phyloP scores from a whole-genome alignment of 2,888 invertebrate genomes.

The Trichacis sp. region DNA sequence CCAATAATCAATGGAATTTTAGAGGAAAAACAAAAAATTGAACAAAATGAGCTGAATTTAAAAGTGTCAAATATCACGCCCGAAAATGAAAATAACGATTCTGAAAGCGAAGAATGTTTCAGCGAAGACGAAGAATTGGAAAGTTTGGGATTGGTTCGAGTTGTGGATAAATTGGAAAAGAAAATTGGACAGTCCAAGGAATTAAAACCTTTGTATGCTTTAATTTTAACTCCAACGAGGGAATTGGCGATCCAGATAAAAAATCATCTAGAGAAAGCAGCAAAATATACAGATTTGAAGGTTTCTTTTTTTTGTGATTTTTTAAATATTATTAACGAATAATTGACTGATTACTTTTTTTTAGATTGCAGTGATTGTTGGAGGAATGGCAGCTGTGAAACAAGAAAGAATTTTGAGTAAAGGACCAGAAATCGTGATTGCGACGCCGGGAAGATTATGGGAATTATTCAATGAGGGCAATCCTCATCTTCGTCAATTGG shows the following conservation, averaged over 20 bases:
- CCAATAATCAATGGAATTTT: constrained; percentile 91
- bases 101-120: constrained; percentile 56
- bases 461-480: constrained; percentile 87
- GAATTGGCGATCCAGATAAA: constrained; percentile 96
- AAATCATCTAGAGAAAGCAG: constrained; percentile 83
- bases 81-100: constrained; percentile 36
- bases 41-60: too few relatives aligned
- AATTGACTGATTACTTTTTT: too few relatives aligned
- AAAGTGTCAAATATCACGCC: too few relatives aligned
- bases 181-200: constrained; percentile 54
- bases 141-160: constrained; percentile 74
- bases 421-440: constrained; percentile 94
- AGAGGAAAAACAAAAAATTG: constrained; percentile 72
- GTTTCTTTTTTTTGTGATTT: too few relatives aligned
- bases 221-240: constrained; percentile 95
- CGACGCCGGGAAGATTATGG: constrained; percentile 97
- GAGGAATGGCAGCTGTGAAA: constrained; percentile 94
- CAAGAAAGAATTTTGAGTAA: constrained; percentile 87
- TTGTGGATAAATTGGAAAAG: constrained; percentile 69
- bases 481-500: constrained; percentile 79
- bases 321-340: too few relatives aligned
- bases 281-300: constrained; percentile 83
- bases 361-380: constrained; percentile 84
- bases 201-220: constrained; percentile 79
- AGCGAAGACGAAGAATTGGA: constrained; percentile 51